Evolutionary conservation across 1,140 invertebrate species (phyloP).

Genomic region (Papilio machaon): DNA sequence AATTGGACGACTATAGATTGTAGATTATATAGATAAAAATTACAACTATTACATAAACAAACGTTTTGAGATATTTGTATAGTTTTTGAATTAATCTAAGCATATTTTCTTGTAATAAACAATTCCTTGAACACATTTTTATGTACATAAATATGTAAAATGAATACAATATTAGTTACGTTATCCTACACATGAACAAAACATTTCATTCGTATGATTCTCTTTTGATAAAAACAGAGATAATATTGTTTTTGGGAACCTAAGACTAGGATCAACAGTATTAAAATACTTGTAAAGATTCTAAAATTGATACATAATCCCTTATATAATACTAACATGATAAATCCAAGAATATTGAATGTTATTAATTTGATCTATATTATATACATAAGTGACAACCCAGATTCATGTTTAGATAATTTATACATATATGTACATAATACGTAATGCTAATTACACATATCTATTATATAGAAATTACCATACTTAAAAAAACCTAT

Average conservation of each 20-base stretch:
- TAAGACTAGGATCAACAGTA: background rate
- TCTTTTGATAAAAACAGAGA: background rate
- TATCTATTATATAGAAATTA: too few species aligned
- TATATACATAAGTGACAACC: too few species aligned
- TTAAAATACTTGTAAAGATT: constrained; percentile 31
- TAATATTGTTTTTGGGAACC: background rate
- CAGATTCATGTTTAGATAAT: too few species aligned
- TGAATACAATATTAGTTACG: background rate
- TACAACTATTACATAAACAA: background rate
- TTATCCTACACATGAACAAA: background rate
- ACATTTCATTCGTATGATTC: background rate
- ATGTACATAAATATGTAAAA: background rate
- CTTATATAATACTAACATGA: too few species aligned
- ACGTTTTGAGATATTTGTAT: background rate
- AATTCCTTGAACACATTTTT: constrained; percentile 13
- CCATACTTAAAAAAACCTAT: too few species aligned
- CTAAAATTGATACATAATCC: background rate
- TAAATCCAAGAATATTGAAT: too few species aligned
- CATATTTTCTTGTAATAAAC: background rate
- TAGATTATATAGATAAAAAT: constrained; percentile 15
- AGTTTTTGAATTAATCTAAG: background rate
- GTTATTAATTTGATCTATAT: too few species aligned
- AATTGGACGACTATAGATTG: constrained; percentile 24
- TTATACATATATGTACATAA: too few species aligned
- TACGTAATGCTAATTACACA: background rate